Conservation (phyloP, 2,113 vertebrate genomes). For the Aspidoscelis tigris region DNA sequence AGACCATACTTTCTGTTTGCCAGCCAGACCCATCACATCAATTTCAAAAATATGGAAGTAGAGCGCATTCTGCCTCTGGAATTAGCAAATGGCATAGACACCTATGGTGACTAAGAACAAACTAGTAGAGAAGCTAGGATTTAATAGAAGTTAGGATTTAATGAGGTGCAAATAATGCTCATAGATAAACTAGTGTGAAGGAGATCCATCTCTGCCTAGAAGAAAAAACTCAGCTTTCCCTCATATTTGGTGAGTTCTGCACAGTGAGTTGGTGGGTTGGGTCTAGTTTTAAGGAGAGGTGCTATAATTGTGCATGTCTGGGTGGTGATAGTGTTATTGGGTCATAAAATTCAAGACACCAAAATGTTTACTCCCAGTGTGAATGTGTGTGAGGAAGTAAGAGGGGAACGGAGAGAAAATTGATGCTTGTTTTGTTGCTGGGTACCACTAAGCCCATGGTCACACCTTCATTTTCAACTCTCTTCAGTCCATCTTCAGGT, state of each 20-base stretch:
- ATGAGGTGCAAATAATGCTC: background rate
- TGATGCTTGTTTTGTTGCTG: too few relatives aligned
- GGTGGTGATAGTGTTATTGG: too few relatives aligned
- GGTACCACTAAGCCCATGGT: too few relatives aligned
- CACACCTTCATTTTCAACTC: too few relatives aligned
- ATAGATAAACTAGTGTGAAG: background rate
- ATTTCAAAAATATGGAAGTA: background rate
- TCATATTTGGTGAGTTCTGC: background rate
- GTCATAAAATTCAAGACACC: background rate
- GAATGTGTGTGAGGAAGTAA: background rate
- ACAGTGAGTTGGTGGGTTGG: too few relatives aligned
- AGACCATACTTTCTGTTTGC: background rate
- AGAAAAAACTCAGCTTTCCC: background rate
- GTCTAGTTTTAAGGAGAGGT: too few relatives aligned
- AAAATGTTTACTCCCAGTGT: too few relatives aligned
- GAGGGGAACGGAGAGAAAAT: background rate
- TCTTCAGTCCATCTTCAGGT: too few relatives aligned
- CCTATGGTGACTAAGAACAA: background rate
- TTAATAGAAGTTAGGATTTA: background rate
- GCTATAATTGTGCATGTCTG: too few relatives aligned
- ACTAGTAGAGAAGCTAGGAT: background rate
- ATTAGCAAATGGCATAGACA: background rate
- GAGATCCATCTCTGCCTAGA: background rate
- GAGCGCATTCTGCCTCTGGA: background rate
- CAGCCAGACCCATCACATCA: background rate